phyloP scores from a whole-genome alignment of 2,113 vertebrate species.

The Paedocypris sp. region DNA sequence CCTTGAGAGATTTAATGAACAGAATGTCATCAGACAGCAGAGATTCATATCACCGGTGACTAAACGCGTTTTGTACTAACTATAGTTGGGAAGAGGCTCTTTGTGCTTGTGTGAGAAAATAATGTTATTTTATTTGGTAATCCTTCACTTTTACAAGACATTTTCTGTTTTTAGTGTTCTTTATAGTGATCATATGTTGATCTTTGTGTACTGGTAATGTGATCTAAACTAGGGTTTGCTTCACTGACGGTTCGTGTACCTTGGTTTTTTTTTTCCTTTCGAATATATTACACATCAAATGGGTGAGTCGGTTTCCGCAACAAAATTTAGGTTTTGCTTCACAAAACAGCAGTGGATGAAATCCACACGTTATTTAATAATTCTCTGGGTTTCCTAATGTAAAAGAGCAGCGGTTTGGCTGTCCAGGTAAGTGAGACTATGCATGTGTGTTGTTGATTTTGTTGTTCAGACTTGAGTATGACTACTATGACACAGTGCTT shows the following conservation, averaged over 20 bases:
- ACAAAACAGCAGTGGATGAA: background rate
- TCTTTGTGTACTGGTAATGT: slow-evolving; percentile 1
- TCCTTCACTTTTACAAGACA: background rate
- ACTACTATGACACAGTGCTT: slow-evolving; percentile 3
- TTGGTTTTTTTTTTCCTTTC: background rate
- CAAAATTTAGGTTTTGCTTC: background rate
- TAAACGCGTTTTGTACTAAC: too few relatives aligned
- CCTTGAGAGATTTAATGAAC: background rate
- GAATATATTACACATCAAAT: background rate
- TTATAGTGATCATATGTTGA: background rate
- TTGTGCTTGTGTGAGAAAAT: too few relatives aligned
- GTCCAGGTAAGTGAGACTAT: background rate
- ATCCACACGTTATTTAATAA: background rate
- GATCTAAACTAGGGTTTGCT: slow-evolving; percentile 2
- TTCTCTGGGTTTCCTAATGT: background rate
- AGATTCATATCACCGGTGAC: too few relatives aligned
- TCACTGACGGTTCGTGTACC: background rate
- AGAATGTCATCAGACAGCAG: too few relatives aligned
- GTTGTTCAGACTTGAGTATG: background rate
- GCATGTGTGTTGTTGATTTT: background rate
- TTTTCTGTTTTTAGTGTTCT: background rate
- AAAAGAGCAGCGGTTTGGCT: background rate
- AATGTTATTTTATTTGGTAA: too few relatives aligned
- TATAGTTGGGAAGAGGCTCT: too few relatives aligned
- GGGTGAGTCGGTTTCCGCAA: background rate